Evolutionary conservation across 92 coral and sea anemone genomes (phyloP), one percentile per base, ranked within the genome.

Genomic region (Virgularia gustaviana): DNA sequence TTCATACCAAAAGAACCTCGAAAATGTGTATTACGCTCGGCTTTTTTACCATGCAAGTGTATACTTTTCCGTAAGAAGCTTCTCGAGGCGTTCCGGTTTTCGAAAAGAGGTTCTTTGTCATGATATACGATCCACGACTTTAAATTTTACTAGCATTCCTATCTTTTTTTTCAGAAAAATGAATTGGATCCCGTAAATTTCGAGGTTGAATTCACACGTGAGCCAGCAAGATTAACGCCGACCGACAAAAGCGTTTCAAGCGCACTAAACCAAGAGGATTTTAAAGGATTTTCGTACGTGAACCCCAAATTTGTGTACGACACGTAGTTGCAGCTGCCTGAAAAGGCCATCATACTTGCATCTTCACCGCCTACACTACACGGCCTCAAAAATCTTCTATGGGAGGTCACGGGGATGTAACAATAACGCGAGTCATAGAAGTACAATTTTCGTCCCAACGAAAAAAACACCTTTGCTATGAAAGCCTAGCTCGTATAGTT

Each of bases 151-250:
- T 23, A 2, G 16, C 56, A 73, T 13, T 19, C 30, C 20, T 36
- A n/a, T 13, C 47, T 36, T 42, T 34, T 70, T 57, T 60, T 22
- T 9, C 77, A 94, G 99, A 90, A 87, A 82, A 89, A 94, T 38
- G 77, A 90, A 85, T 86, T 87, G 36, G 99, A 94, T 38, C 90
- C 86, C 6, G 88, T 89, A 11, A 94, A 94, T 72, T 94, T 94
- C 83, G 99, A 94, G 83, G 81, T 88, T 29, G 99, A 94, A 70
- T 94, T 94, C 82, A 94, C 99, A 20, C 72, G 79, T 43, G 99
- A 94, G 44, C 88, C 83, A 18, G 88, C 99, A 0, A 87, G 66
- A 64, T 71, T 94, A 34, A 94, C 99, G 4, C 99, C 96, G 20
- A 83, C 88, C n/a, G 95, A 87, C 74, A 83, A 84, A 72, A 86